phyloP scores from a whole-genome alignment of 2,888 invertebrate species.

The Microctonus brassicae region DNA sequence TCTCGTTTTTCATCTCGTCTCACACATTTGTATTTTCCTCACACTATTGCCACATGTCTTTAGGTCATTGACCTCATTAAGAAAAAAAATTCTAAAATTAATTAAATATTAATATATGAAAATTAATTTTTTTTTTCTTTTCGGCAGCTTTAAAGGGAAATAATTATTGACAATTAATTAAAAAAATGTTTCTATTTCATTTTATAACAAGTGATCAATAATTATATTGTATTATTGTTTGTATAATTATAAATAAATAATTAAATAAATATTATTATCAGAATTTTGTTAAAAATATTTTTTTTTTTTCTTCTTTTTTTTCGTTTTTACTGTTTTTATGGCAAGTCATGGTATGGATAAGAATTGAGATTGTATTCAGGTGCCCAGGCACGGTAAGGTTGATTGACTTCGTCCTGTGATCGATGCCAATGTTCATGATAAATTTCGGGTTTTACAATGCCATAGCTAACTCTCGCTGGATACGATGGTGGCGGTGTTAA shows the following conservation, averaged over 20 bases:
- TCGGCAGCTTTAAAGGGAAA: not conserved
- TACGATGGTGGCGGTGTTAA: slow-evolving; percentile 58
- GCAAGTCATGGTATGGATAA: slow-evolving; percentile 61
- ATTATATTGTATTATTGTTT: not conserved
- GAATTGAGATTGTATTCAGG: slow-evolving; percentile 61
- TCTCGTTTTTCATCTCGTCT: slow-evolving; percentile 26
- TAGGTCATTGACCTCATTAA: slow-evolving; percentile 59
- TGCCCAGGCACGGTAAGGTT: slow-evolving; percentile 63
- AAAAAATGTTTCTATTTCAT: not conserved
- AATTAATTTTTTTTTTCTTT: slow-evolving; percentile 8
- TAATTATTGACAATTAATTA: not conserved
- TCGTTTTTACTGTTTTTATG: slow-evolving; percentile 40
- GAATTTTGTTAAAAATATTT: slow-evolving; percentile 10
- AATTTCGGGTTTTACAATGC: slow-evolving; percentile 63
- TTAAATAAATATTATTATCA: slow-evolving; percentile 24
- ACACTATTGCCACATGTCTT: slow-evolving; percentile 42
- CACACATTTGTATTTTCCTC: slow-evolving; percentile 30
- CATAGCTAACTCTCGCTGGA: slow-evolving; percentile 62
- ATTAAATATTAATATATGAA: not conserved
- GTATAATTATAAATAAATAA: slow-evolving; percentile 32
- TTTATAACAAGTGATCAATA: not conserved
- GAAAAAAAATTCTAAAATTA: slow-evolving; percentile 2
- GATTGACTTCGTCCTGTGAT: slow-evolving; percentile 62
- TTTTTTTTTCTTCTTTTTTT: slow-evolving; percentile 11
- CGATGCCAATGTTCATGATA: slow-evolving; percentile 68